Base-by-base conservation (phyloP, 2,797 vertebrate species). In the Sibirionetta formosa region DNA sequence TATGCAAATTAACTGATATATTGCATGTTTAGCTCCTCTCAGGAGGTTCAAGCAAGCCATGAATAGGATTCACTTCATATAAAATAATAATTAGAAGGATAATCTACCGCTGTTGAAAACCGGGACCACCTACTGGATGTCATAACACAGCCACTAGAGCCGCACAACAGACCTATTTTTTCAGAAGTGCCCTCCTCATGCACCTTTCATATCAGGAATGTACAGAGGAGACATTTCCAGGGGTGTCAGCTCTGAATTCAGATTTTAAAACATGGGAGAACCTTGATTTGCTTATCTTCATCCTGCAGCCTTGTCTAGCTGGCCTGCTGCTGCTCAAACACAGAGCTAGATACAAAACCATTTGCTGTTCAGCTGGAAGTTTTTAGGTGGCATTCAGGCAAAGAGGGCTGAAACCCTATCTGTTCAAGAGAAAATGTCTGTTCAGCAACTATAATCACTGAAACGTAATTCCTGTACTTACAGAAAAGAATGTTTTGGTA, bases 211-310 rank as follows among this genome's bases (percentile, higher is more conserved):
- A 82, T 79, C 66, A 84, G 11, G 17, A 14, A 60, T 11, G 7
- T 14, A 40, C 35, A 94, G 23, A 76, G 6, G 3, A 91, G 11
- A 19, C 64, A 8, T 66, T 88, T 65, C 66, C 72, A 86, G 29
- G 12, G 26, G 4, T 46, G 29, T 56, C 35, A 19, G 10, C 42
- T 72, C 73, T 77, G 36, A 77, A 26, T n/a, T 79, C 0, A 0
- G 82, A 94, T 93, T 96, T 91, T 63, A 70, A 81, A 90, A 70
- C 0, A 1, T 11, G 17, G 48, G 60, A 93, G 7, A 91, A 31
- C 51, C 70, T 50, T 82, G 53, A 79, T 90, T 89, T 80, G 50
- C 82, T 90, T 93, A 92, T 93, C 88, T 94, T 82, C 63, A 84
- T 69, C 50, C 22, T 77, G 65, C 92, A 96, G 61, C 36, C 53